Evolutionary conservation across 2,888 invertebrate species (phyloP), one percentile per base, ranked within the genome.

Genomic region (Cabera pusaria): DNA sequence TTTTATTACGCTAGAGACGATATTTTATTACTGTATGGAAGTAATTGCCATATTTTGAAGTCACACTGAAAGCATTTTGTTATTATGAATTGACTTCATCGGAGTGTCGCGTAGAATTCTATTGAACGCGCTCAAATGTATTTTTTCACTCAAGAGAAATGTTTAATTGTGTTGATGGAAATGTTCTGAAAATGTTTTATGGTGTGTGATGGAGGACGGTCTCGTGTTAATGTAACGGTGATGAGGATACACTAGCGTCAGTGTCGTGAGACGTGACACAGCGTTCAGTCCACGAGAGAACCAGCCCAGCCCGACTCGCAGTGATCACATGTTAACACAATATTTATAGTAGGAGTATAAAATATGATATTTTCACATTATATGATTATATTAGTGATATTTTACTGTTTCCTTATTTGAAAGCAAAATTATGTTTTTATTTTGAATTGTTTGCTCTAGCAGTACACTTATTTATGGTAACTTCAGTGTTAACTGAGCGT

Each of bases 381-480:
- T 64, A 61, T 58, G 59, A 66, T 35, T 70, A 56, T 66, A 66
- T 67, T 56, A 55, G 54, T 69, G 67, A 70, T 66, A 63, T 67
- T 66, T 65, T 69, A 73, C 62, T 69, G 70, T 73, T 73, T 69
- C 63, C 54, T 72, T 69, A 69, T 71, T 66, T 64, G 62, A 72
- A 64, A 65, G 52, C 60, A 56, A 72, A 69, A 74, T 69, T 73
- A 65, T 68, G 61, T 74, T 72, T n/a, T 69, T 65, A 67, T 66
- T 64, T 64, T 58, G 44, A 67, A 64, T 71, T 55, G 56, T 73
- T 73, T 67, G 62, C 68, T 70, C 61, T 50, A 64, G 62, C 62
- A 64, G 53, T 54, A 59, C 49, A 50, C 52, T 64, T 53, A 64
- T 52, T 58, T 56, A 57, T 67, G n/a, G 51, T 55, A 46, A 60